Evolutionary conservation across 2,888 invertebrate genomes (phyloP).

Genomic region (Papilio elwesi): DNA sequence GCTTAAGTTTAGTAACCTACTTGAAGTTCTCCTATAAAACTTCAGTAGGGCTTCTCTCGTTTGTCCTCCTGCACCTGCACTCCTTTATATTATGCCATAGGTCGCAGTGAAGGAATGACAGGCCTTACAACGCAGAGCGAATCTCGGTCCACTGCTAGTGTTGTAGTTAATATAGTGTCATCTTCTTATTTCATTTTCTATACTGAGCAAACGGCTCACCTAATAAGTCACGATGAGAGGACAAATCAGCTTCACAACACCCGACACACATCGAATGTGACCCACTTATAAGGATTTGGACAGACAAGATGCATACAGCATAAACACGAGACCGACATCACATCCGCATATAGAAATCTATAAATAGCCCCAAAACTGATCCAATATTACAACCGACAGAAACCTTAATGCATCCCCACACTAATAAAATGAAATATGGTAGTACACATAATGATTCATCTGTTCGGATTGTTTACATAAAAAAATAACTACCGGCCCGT

Average conservation of each 20-base stretch:
- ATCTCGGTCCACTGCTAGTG: too few species aligned
- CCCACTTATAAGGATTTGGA: conserved; percentile 39
- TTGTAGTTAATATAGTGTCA: too few species aligned
- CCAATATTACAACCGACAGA: conserved; percentile 5
- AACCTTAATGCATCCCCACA: background rate
- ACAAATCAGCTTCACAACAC: conserved; percentile 15
- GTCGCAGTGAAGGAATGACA: too few species aligned
- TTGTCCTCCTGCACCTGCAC: too few species aligned
- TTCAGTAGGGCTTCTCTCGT: too few species aligned
- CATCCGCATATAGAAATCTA: conserved; percentile 62
- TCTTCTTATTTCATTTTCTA: too few species aligned
- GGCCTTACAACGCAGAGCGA: too few species aligned
- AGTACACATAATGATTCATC: conserved; percentile 22
- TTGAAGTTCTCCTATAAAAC: too few species aligned
- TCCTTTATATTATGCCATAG: too few species aligned
- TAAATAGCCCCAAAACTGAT: conserved; percentile 59
- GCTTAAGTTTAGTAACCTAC: too few species aligned
- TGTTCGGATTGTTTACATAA: conserved; percentile 16
- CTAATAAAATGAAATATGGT: background rate
- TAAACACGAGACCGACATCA: conserved; percentile 46
- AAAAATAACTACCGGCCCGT: conserved; percentile 12
- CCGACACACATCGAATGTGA: conserved; percentile 27
- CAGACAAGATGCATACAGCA: conserved; percentile 43
- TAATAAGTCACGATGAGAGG: background rate
- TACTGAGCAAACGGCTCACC: too few species aligned